Conservation (phyloP, 2,113 vertebrate species). For the Eolophus roseicapilla region DNA sequence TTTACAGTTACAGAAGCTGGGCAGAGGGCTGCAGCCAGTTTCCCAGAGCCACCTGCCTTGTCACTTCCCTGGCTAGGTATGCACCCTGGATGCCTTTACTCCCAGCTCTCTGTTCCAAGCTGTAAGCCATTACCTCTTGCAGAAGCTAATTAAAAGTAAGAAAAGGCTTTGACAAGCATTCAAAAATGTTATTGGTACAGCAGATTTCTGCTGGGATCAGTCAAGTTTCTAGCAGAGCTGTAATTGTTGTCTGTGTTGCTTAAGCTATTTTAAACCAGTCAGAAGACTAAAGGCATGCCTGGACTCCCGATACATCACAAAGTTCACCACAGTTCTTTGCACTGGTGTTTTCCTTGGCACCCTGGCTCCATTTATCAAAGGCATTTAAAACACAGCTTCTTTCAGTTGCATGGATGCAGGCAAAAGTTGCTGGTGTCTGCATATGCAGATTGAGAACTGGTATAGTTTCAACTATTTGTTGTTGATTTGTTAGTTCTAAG, state of each 20-base stretch:
- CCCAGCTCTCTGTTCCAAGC: background rate
- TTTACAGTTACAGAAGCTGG: background rate
- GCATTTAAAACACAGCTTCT: background rate
- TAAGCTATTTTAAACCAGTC: background rate
- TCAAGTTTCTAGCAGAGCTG: background rate
- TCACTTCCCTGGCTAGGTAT: background rate
- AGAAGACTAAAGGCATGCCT: background rate
- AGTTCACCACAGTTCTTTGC: background rate
- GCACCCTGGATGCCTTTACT: background rate
- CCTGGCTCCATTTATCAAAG: background rate
- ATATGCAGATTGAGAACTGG: background rate
- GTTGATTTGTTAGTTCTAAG: background rate
- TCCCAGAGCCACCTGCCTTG: background rate
- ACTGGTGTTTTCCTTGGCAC: background rate
- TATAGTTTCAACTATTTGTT: background rate
- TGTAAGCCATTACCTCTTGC: background rate
- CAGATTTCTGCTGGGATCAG: background rate
- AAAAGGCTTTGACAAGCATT: background rate
- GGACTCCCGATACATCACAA: background rate
- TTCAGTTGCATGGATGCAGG: background rate
- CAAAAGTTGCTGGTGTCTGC: background rate
- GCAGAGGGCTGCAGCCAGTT: background rate
- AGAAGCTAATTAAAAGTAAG: slow-evolving; percentile 5
- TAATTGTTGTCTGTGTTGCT: background rate
- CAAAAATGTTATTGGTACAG: background rate